A percentile compares a stretch with the other conserved stretches of the same genome.
phyloP scores from a whole-genome alignment of 2,113 vertebrate genomes.

The Alligator sinensis region DNA sequence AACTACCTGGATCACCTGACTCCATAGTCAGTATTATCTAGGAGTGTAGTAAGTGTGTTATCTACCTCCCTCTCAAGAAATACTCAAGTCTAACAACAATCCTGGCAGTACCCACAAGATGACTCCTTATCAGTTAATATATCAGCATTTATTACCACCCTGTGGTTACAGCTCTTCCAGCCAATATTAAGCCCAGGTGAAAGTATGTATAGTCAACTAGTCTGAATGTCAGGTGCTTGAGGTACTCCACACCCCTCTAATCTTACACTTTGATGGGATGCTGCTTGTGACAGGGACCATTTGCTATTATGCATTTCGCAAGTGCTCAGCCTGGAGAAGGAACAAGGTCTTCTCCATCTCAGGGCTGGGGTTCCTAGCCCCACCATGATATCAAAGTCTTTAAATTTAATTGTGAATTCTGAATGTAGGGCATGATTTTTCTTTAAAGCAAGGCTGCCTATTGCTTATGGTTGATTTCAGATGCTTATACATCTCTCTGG shows the following conservation, averaged over 20 bases:
- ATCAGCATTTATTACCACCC: not conserved
- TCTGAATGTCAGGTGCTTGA: conserved; percentile 41
- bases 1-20: not conserved
- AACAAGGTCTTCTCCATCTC: no score
- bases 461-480: not conserved
- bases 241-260: conserved; percentile 34
- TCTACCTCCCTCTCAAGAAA: not conserved
- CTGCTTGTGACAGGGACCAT: conserved; percentile 27
- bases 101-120: not conserved
- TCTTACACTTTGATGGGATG: not conserved
- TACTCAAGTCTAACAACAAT: conserved; percentile 25
- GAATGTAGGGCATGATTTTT: no score
- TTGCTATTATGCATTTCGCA: not conserved
- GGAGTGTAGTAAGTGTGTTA: not conserved
- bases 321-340: not conserved
- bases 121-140: conserved; percentile 1
- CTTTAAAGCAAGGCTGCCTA: no score
- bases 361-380: not conserved
- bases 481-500: not conserved
- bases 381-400: not conserved
- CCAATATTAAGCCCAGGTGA: not conserved
- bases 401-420: no score
- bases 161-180: not conserved
- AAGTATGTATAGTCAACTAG: not conserved
- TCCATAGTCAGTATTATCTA: not conserved